Evolutionary conservation across 2,113 vertebrate genomes (phyloP).

Genomic region (Sinocyclocheilus maitianheensis): DNA sequence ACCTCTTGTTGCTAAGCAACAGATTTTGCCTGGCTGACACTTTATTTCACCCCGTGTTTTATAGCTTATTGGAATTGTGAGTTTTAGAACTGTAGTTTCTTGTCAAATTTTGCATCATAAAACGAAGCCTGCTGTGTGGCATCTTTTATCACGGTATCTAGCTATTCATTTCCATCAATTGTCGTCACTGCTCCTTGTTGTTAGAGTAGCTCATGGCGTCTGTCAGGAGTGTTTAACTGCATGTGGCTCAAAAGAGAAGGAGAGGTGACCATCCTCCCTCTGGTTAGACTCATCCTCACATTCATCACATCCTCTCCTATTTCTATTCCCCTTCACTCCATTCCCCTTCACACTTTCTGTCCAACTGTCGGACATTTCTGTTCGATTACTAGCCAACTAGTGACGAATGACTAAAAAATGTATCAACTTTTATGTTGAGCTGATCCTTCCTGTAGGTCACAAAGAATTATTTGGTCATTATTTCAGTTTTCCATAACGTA

Average conservation of each 20-base stretch:
- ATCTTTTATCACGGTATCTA: background rate
- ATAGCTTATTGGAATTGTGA: background rate
- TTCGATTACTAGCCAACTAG: background rate
- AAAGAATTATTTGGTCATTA: background rate
- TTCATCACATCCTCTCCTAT: conserved; percentile 25
- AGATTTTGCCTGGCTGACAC: conserved; percentile 1
- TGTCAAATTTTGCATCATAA: conserved; percentile 15
- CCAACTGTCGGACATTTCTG: conserved; percentile 1
- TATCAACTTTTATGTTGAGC: background rate
- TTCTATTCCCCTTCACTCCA: background rate
- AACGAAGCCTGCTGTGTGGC: background rate
- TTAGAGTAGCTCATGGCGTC: conserved; percentile 44
- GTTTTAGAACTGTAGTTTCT: background rate
- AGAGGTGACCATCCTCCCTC: conserved; percentile 37
- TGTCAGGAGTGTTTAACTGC: conserved; percentile 49
- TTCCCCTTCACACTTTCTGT: conserved; percentile 19
- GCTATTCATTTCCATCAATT: background rate
- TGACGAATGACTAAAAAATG: conserved; percentile 6
- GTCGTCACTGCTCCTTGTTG: conserved; percentile 33
- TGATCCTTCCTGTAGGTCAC: background rate
- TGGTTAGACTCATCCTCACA: conserved; percentile 17
- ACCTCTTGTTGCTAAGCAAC: conserved; percentile 55
- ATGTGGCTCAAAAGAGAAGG: conserved; percentile 22
- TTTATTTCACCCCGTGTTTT: background rate
- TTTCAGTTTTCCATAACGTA: background rate